Evolutionary conservation across 2,113 vertebrate genomes (phyloP).

Genomic region (Ahaetulla prasina): DNA sequence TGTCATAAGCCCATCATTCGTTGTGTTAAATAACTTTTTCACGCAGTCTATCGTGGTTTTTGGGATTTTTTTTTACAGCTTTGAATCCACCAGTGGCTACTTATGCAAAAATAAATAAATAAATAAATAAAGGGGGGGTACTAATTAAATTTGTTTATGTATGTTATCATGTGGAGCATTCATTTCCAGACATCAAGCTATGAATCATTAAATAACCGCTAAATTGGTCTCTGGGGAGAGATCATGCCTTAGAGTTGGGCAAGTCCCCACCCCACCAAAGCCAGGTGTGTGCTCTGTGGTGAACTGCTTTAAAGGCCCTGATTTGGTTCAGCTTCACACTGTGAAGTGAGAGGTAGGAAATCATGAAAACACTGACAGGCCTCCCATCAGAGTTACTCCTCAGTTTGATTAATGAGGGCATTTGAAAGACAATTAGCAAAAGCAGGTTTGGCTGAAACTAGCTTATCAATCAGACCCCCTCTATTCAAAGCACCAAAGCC

Average conservation of each 20-base stretch:
- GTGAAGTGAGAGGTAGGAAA: constrained; percentile 78
- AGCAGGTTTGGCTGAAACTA: constrained; percentile 90
- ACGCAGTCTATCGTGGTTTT: constrained; percentile 54
- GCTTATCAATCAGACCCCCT: constrained; percentile 90
- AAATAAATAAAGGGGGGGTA: constrained; percentile 48
- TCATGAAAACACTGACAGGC: constrained; percentile 76
- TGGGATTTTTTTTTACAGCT: constrained; percentile 39
- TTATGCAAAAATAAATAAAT: constrained; percentile 64
- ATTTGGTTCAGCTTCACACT: constrained; percentile 77
- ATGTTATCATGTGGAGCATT: constrained; percentile 89
- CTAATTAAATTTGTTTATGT: constrained; percentile 97
- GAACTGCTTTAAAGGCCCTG: constrained; percentile 75
- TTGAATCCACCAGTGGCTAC: constrained; percentile 67
- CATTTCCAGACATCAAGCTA: constrained; percentile 87
- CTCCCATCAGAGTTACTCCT: constrained; percentile 74
- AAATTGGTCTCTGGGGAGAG: constrained; percentile 87
- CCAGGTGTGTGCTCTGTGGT: constrained; percentile 83
- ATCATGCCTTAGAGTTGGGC: constrained; percentile 57
- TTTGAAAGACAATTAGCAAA: constrained; percentile 98
- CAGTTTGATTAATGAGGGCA: constrained; percentile 94
- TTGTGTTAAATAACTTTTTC: constrained; percentile 52
- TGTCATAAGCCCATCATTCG: constrained; percentile 22
- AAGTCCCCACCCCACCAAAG: constrained; percentile 69
- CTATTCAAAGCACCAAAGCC: constrained; percentile 74
- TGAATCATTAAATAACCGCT: constrained; percentile 92